A percentile compares a stretch with the other conserved stretches of the same genome.
phyloP scores from a whole-genome alignment of 2,888 invertebrate species.

The Bombylius discolor region DNA sequence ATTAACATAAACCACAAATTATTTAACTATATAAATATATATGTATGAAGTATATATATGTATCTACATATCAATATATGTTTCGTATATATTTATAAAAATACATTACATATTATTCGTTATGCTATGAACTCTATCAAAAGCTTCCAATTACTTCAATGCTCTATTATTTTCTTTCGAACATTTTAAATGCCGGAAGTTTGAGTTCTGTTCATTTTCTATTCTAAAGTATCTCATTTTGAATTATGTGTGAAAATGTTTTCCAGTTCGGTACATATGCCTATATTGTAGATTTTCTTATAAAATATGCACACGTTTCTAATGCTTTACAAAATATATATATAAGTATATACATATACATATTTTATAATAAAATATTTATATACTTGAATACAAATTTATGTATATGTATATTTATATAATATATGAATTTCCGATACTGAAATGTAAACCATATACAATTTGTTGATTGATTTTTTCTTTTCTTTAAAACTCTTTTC shows the following conservation, averaged over 20 bases:
- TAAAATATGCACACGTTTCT: not conserved
- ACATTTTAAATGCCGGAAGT: conserved; percentile 3
- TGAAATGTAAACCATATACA: too few species aligned
- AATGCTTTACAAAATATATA: too few species aligned
- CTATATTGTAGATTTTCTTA: not conserved
- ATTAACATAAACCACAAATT: not conserved
- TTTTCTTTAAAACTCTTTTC: too few species aligned
- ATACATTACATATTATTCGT: not conserved
- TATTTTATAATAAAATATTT: too few species aligned
- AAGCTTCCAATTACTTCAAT: not conserved
- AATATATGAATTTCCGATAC: too few species aligned
- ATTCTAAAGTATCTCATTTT: conserved; percentile 9
- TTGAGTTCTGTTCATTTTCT: conserved; percentile 1
- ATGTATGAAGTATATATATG: too few species aligned
- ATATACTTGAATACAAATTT: too few species aligned
- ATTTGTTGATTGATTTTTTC: too few species aligned
- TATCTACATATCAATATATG: not conserved
- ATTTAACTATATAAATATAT: not conserved
- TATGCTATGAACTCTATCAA: not conserved
- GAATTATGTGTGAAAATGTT: conserved; percentile 15
- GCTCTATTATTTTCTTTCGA: not conserved
- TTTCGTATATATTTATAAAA: not conserved
- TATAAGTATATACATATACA: too few species aligned
- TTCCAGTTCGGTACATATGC: conserved; percentile 8
- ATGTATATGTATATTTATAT: too few species aligned